phyloP scores from a whole-genome alignment of 2,888 invertebrate species.

The Rhopalosiphum nymphaeae region DNA sequence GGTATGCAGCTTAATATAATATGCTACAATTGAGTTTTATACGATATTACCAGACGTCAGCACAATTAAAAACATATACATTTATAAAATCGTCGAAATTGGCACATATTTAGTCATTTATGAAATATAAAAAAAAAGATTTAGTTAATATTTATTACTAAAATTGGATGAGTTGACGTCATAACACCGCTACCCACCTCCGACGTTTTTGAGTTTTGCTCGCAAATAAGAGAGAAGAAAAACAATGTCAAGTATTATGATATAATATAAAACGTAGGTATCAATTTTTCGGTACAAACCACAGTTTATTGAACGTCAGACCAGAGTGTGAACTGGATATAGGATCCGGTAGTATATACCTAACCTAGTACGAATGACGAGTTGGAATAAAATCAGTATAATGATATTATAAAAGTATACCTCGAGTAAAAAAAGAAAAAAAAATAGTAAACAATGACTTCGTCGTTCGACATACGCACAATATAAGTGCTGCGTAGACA shows the following conservation, averaged over 20 bases:
- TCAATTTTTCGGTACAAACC: neutral
- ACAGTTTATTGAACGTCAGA: neutral
- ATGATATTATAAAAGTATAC: neutral
- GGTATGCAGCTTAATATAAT: neutral
- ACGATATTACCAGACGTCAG: neutral
- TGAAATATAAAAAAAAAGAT: neutral
- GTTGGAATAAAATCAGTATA: neutral
- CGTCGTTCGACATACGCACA: neutral
- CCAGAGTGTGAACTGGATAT: neutral
- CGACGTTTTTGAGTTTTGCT: neutral
- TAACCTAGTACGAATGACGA: neutral
- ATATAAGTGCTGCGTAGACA: neutral
- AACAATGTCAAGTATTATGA: neutral
- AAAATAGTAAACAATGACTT: neutral
- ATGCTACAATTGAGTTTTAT: neutral
- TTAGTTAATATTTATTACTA: neutral
- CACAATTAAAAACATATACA: neutral
- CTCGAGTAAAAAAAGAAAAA: neutral
- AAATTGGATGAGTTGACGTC: neutral
- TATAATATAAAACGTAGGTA: neutral
- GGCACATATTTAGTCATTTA: neutral
- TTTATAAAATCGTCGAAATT: neutral
- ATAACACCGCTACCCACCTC: neutral
- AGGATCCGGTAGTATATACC: neutral
- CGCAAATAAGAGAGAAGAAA: neutral